Percentiles rank a stretch among this genome's conserved stretches.
Conservation (phyloP, 2,888 invertebrate species). For the Pomacea canaliculata region DNA sequence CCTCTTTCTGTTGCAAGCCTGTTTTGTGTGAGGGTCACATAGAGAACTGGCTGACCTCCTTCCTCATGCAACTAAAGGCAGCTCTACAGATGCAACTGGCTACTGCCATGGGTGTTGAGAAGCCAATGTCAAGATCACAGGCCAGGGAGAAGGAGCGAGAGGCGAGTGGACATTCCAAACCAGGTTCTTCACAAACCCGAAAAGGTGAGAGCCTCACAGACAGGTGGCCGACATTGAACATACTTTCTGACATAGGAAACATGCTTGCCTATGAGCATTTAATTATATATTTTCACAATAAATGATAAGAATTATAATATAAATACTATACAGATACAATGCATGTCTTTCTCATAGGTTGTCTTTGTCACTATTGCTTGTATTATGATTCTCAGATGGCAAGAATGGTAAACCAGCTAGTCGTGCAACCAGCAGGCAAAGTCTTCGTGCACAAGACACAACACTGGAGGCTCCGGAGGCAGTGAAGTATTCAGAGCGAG, state of each 20-base stretch:
- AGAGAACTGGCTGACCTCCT: constrained; percentile 62
- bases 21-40: constrained; percentile 65
- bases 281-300: too few relatives aligned
- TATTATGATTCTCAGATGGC: constrained; percentile 1
- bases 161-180: neutral
- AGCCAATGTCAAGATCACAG: constrained; percentile 27
- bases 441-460: constrained; percentile 14
- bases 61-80: constrained; percentile 48
- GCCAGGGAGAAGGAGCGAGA: constrained; percentile 1
- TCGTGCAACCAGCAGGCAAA: constrained; percentile 11
- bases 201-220: neutral
- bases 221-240: too few relatives aligned
- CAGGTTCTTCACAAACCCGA: constrained; percentile 1
- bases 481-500: constrained; percentile 21
- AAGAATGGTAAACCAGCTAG: constrained; percentile 10
- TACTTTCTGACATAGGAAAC: too few relatives aligned
- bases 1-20: constrained; percentile 44
- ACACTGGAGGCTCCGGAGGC: constrained; percentile 15
- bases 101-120: constrained; percentile 54
- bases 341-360: too few relatives aligned
- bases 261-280: too few relatives aligned
- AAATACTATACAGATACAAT: too few relatives aligned
- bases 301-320: too few relatives aligned
- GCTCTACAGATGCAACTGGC: constrained; percentile 62
- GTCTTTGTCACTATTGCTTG: neutral